These are phyloP conservation scores for Virgularia gustaviana DNA, from an alignment of 92 coral and sea anemone genomes.

Conservation along the genomic window DNA sequence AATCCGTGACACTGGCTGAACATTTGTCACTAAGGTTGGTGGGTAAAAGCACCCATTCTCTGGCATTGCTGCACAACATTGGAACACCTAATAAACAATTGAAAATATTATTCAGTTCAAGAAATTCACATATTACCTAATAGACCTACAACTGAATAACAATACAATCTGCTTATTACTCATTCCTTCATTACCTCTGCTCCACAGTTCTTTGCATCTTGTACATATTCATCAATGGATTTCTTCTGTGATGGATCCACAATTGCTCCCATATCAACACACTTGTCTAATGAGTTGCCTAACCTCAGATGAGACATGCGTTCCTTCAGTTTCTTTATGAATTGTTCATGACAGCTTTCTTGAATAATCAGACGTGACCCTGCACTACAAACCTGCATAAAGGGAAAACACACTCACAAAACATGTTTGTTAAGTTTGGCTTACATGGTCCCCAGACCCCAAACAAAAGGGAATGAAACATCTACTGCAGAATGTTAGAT, in stretches of 20 bases:
- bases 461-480: no score
- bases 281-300: slow-evolving; percentile 87
- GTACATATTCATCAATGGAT: slow-evolving; percentile 73
- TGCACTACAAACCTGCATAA: slow-evolving; percentile 86
- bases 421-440: no score
- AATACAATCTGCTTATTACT: no score
- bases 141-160: no score
- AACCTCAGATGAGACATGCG: slow-evolving; percentile 87
- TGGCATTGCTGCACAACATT: slow-evolving; percentile 80
- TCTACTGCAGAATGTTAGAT: no score
- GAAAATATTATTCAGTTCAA: neutral
- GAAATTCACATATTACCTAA: no score
- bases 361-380: slow-evolving; percentile 94
- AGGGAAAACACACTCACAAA: neutral
- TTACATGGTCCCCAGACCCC: no score
- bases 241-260: slow-evolving; percentile 85
- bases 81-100: slow-evolving; percentile 82
- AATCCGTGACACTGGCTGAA: slow-evolving; percentile 94
- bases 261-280: slow-evolving; percentile 94
- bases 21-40: slow-evolving; percentile 90
- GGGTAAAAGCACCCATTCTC: slow-evolving; percentile 81
- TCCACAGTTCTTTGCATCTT: slow-evolving; percentile 86
- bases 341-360: slow-evolving; percentile 79
- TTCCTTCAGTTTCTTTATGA: slow-evolving; percentile 83
- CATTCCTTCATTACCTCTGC: slow-evolving; percentile 93